Base-by-base conservation (phyloP, 2,888 invertebrate genomes). In the Cataglyphis cursor region DNA sequence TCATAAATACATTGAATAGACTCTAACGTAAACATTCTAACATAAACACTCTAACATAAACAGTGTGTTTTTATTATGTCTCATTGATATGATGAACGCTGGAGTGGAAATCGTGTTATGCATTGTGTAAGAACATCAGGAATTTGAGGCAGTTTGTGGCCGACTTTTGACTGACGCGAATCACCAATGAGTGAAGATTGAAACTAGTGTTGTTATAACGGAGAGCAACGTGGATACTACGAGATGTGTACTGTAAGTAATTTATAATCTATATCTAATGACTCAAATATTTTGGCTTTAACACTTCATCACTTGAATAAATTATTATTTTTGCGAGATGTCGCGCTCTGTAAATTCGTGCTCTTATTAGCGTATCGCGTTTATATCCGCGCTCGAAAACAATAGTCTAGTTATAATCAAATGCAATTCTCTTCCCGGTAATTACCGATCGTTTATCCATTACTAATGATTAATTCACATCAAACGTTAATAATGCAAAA, bases 391-490 rank as follows among this genome's bases (percentile, higher is more conserved):
- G 54, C 21, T 18, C n/a, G 44, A 44, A 35, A 44, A 48, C 44
- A 78, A 61, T 70, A 68, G 44, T 70, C 24, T 59, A 80, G 61
- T 80, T 70, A 61, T 35, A 48, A 28, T 70, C 21, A n/a, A 35
- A 68, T 48, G 59, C 59, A 59, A 70, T 61, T 80, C 59, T 80
- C 44, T 35, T 44, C 4, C 59, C 38, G 54, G 10, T 78, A 59
- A 78, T 80, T 80, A 80, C 44, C 44, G 70, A 12, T 9, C 44
- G 59, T 28, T 66, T 66, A 78, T 78, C 78, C 44, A 15, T 70
- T 35, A 31, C 24, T 78, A 70, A 70, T 61, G 65, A 80, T 80
- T 70, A 80, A 80, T 80, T 70, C 59, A 61, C 61, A 80, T 68
- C 78, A 80, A 80, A 70, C 59, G 68, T 70, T 70, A 74, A 78